phyloP scores from a whole-genome alignment of 2,113 vertebrate species.

The Opisthocomus hoazin region DNA sequence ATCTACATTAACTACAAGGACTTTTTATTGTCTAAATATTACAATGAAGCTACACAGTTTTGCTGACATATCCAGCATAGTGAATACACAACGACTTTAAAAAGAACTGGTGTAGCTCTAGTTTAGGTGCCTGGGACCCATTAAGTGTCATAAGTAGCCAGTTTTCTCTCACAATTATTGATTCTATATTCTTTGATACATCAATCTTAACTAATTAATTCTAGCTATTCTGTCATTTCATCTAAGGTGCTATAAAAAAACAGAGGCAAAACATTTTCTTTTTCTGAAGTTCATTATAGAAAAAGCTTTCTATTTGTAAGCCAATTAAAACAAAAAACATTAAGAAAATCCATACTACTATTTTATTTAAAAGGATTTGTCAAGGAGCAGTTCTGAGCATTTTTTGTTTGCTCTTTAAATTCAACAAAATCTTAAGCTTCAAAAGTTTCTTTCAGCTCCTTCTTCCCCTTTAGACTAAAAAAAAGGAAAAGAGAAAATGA shows the following conservation, averaged over 20 bases:
- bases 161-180: slow-evolving; percentile 34
- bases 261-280: fast-evolving
- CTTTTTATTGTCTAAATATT: slow-evolving; percentile 58
- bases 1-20: slow-evolving; percentile 55
- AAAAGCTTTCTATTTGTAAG: not conserved
- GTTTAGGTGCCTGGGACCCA: slow-evolving; percentile 34
- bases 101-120: slow-evolving; percentile 29
- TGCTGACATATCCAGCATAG: slow-evolving; percentile 49
- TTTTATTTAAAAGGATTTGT: not conserved
- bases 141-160: slow-evolving; percentile 33
- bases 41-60: slow-evolving; percentile 38
- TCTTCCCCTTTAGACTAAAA: not conserved
- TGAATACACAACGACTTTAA: slow-evolving; percentile 49
- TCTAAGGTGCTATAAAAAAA: not conserved
- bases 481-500: not conserved
- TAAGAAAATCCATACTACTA: not conserved
- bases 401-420: not conserved
- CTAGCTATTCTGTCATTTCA: slow-evolving; percentile 1
- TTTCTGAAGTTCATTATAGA: not conserved
- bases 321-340: not conserved
- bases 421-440: not conserved
- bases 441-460: not conserved
- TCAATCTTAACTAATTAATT: not conserved
- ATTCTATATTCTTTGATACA: not conserved
- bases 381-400: not conserved